Evolutionary conservation across 1,140 invertebrate genomes (phyloP).

Genomic region (Nebria ingens): DNA sequence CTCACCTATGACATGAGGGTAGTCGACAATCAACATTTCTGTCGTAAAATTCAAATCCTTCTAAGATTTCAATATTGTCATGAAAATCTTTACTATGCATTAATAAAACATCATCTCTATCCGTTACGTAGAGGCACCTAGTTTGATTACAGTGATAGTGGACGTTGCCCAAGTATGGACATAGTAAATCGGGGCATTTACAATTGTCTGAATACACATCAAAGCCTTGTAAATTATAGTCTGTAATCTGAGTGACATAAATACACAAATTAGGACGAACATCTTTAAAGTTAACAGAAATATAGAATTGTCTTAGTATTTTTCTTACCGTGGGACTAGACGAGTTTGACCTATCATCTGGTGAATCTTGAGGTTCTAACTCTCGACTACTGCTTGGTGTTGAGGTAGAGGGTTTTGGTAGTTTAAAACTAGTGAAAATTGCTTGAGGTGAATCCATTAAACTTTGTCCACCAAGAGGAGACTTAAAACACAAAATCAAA

Average conservation of each 20-base stretch:
- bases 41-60: constrained; percentile 74
- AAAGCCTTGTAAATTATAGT: constrained; percentile 28
- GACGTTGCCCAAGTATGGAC: constrained; percentile 42
- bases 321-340: constrained; percentile 22
- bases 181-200: constrained; percentile 39
- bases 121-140: constrained; percentile 48
- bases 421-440: constrained; percentile 86
- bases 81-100: constrained; percentile 72
- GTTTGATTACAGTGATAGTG: constrained; percentile 66
- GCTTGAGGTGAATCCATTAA: constrained; percentile 65
- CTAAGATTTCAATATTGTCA: constrained; percentile 68
- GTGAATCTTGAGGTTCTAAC: constrained; percentile 24
- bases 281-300: not conserved
- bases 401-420: constrained; percentile 59
- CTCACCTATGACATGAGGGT: constrained; percentile 45
- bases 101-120: constrained; percentile 29
- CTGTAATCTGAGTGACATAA: constrained; percentile 20
- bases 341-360: constrained; percentile 27
- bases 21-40: constrained; percentile 64
- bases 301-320: not conserved
- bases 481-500: too few species aligned
- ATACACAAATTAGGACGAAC: not conserved
- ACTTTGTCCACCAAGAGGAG: constrained; percentile 37
- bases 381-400: constrained; percentile 41
- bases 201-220: constrained; percentile 31